Evolutionary conservation across 2,888 invertebrate species (phyloP).

Genomic region (Coecobrya sp.): DNA sequence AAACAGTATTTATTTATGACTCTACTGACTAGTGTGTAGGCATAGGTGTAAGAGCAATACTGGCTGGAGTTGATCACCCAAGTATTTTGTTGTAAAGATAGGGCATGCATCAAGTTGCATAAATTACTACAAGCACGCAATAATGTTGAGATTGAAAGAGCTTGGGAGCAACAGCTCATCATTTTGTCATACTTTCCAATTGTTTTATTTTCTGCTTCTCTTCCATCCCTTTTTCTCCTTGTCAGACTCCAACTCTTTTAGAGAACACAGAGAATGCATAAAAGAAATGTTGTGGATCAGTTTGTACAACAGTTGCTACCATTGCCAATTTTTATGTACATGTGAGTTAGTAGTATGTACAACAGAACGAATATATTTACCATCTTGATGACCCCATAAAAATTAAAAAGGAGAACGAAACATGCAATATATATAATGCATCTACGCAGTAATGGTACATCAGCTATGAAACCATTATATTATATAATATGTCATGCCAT

Average conservation of each 20-base stretch:
- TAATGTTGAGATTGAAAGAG: neutral
- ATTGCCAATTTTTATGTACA: neutral
- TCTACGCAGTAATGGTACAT: neutral
- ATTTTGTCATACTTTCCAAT: constrained; percentile 4
- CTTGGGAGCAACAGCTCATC: neutral
- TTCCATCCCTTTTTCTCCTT: neutral
- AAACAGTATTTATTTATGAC: too few relatives aligned
- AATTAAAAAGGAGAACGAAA: neutral
- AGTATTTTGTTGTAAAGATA: neutral
- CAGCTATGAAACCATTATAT: neutral
- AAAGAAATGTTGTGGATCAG: neutral
- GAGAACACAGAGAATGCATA: too few relatives aligned
- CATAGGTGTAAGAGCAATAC: neutral
- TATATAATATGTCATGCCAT: neutral
- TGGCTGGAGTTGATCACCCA: neutral
- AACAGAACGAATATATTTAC: neutral
- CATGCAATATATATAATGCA: neutral
- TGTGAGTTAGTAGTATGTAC: neutral
- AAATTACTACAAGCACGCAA: neutral
- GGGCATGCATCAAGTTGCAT: constrained; percentile 36
- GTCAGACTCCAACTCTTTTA: neutral
- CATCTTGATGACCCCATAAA: constrained; percentile 25
- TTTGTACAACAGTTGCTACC: neutral
- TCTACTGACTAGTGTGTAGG: neutral
- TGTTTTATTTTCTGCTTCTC: neutral